These are phyloP conservation scores for Cataglyphis livida DNA, from an alignment of 2,888 invertebrate species.

Conservation along the genomic window DNA sequence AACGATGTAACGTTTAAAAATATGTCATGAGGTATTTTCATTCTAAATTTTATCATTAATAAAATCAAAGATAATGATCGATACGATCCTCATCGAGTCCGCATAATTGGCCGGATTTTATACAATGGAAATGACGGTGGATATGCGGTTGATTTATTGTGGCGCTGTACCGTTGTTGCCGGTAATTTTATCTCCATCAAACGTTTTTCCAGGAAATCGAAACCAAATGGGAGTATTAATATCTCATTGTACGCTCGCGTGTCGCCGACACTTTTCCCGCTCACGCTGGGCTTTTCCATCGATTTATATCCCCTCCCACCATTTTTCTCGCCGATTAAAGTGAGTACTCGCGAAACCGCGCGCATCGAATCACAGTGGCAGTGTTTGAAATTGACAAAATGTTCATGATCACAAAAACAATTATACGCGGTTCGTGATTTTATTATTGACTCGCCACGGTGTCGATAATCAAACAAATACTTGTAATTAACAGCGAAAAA, in stretches of 20 bases:
- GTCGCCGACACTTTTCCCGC: conserved; percentile 82
- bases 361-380: conserved; percentile 68
- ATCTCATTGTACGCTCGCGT: conserved; percentile 83
- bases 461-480: conserved; percentile 65
- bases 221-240: conserved; percentile 84
- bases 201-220: conserved; percentile 84
- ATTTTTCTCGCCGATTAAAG: conserved; percentile 77
- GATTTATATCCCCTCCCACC: conserved; percentile 77
- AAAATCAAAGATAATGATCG: conserved; percentile 57
- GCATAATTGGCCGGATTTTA: conserved; percentile 64
- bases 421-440: conserved; percentile 66
- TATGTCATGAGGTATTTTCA: conserved; percentile 50
- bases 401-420: conserved; percentile 73
- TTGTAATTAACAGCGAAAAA: conserved; percentile 69
- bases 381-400: conserved; percentile 67
- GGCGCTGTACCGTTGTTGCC: conserved; percentile 78
- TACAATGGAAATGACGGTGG: conserved; percentile 57
- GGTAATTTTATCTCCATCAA: conserved; percentile 83
- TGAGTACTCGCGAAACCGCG: conserved; percentile 74
- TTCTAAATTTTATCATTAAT: conserved; percentile 52
- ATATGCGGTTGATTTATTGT: conserved; percentile 79
- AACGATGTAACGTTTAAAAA: conserved; percentile 47
- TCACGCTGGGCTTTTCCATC: conserved; percentile 79
- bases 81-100: conserved; percentile 56
- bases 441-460: conserved; percentile 71